Conservation (phyloP, 2,797 vertebrate genomes). For the Acanthurus tractus region DNA sequence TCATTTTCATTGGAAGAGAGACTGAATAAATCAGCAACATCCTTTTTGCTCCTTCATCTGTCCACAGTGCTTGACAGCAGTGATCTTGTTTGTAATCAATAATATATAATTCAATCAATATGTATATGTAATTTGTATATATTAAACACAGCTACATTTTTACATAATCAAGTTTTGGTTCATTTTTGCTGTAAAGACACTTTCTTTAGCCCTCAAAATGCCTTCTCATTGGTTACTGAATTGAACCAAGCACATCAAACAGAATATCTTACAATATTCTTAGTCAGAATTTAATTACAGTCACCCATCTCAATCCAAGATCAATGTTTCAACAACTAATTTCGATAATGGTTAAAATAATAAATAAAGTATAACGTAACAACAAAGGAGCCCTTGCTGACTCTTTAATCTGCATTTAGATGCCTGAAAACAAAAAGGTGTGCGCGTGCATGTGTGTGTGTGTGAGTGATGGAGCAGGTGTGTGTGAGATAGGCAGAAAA, state of each 20-base stretch:
- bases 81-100: conserved; percentile 71
- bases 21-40: conserved; percentile 63
- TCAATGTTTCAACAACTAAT: conserved; percentile 10
- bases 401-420: conserved; percentile 33
- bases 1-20: conserved; percentile 59
- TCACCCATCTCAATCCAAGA: conserved; percentile 2
- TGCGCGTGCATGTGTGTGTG: conserved; percentile 20
- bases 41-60: conserved; percentile 67
- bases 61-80: conserved; percentile 65
- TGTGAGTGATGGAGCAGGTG: conserved; percentile 66
- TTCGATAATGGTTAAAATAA: conserved; percentile 13
- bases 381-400: conserved; percentile 2
- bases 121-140: conserved; percentile 49
- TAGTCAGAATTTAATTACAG: conserved; percentile 37
- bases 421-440: conserved; percentile 53
- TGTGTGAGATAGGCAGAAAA: conserved; percentile 48
- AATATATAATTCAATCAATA: conserved; percentile 64
- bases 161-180: conserved; percentile 35
- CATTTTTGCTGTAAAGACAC: conserved; percentile 38
- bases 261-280: conserved; percentile 50
- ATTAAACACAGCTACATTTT: conserved; percentile 34
- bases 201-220: conserved; percentile 42
- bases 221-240: conserved; percentile 40
- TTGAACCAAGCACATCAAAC: conserved; percentile 54
- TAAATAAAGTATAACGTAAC: conserved; percentile 2